Evolutionary conservation across 2,113 vertebrate genomes (phyloP), one percentile per base, ranked within the genome.

Genomic region (Sebastes fasciatus): DNA sequence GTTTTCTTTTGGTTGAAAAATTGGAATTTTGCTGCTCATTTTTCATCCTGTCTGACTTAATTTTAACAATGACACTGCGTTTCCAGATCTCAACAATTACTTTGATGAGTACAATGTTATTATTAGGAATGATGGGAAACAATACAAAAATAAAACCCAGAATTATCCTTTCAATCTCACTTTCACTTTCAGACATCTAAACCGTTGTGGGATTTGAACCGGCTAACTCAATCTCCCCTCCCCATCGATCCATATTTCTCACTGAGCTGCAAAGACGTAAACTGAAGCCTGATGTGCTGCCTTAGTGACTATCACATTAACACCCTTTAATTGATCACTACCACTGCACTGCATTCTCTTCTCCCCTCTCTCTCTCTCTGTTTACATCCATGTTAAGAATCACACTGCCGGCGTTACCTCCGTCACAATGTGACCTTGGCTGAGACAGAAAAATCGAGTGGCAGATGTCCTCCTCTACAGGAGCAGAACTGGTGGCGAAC

Each of bases 391-490:
- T 17, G 45, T 43, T 43, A 17, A 54, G 10, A 54, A 10, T 26
- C 57, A 19, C 6, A n/a, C 55, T 49, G 8, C 45, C 45, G 3
- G 42, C 1, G 5, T 8, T 14, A 21, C 21, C 64, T 48, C 1
- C 48, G 3, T 51, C 58, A 5, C 19, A 60, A 10, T 52, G 73
- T 79, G 77, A 88, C 85, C 79, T 82, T 86, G 83, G 74, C 17
- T 0, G 4, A 42, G 45, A 21, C 61, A 40, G 49, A 17, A 45
- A 51, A 49, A 70, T 0, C 40, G 5, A 76, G 74, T 66, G 74
- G 67, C 87, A 89, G 87, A 91, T 86, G 89, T 87, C 82, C 79
- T 83, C 26, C 84, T 78, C 87, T 64, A 43, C 89, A 65, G 82
- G 87, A 42, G 81, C 60, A 74, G 74, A 64, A 17, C 73, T 45